Evolutionary conservation across 2,888 invertebrate genomes (phyloP).

Genomic region (Endomychus coccineus): DNA sequence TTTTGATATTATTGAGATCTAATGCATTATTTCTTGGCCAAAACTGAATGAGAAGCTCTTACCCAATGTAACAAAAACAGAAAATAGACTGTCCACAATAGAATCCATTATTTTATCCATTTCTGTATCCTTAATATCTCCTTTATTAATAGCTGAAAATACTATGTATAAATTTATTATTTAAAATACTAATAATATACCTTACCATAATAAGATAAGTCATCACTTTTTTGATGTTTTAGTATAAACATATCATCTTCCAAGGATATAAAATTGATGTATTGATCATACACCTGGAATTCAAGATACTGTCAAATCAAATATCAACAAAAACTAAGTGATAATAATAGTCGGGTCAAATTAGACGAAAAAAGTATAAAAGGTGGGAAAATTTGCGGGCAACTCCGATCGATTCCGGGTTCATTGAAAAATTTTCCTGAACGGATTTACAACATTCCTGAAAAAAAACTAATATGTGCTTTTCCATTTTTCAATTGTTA

Average conservation of each 20-base stretch:
- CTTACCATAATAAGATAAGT: slow-evolving; percentile 86
- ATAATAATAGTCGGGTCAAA: too few relatives aligned
- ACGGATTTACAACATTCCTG: too few relatives aligned
- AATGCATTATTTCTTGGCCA: too few relatives aligned
- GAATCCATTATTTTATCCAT: slow-evolving; percentile 91
- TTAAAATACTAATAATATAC: slow-evolving; percentile 17
- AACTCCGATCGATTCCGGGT: too few relatives aligned
- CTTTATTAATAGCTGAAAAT: slow-evolving; percentile 81
- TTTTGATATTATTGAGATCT: too few relatives aligned
- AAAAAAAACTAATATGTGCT: too few relatives aligned
- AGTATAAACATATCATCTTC: slow-evolving; percentile 97
- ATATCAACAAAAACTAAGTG: background rate
- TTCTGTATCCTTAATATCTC: slow-evolving; percentile 89
- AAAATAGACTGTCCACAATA: slow-evolving; percentile 94
- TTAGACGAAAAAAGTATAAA: too few relatives aligned
- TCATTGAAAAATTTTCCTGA: too few relatives aligned
- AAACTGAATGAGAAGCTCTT: too few relatives aligned
- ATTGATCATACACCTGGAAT: slow-evolving; percentile 85
- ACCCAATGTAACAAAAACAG: slow-evolving; percentile 95
- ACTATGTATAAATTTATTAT: slow-evolving; percentile 12
- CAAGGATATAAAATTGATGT: slow-evolving; percentile 94
- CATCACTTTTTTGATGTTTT: slow-evolving; percentile 85
- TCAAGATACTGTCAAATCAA: slow-evolving; percentile 13
- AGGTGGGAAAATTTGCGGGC: too few relatives aligned
- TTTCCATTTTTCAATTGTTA: too few relatives aligned